phyloP scores from a whole-genome alignment of 2,113 vertebrate species.

The Dipodomys merriami region DNA sequence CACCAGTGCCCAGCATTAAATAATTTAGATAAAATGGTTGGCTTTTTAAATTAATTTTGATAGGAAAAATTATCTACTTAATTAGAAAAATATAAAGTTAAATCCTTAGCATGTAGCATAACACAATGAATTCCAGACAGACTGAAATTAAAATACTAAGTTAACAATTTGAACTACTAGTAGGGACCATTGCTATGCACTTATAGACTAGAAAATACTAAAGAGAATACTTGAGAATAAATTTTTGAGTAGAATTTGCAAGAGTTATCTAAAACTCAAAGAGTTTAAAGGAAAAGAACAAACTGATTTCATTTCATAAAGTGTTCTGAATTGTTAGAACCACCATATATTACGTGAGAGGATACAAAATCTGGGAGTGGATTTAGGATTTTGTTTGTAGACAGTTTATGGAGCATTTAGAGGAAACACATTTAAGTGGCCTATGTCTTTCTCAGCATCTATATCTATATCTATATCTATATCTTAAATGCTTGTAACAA shows the following conservation, averaged over 20 bases:
- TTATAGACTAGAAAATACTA: too few species aligned
- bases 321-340: neutral
- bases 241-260: neutral
- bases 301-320: conserved; percentile 28
- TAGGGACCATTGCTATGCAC: too few species aligned
- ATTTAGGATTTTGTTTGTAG: neutral
- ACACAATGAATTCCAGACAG: conserved; percentile 5
- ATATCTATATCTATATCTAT: too few species aligned
- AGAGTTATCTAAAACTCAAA: conserved; percentile 6
- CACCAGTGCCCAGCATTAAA: neutral
- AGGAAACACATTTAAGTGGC: neutral
- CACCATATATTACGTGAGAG: neutral
- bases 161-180: neutral
- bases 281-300: conserved; percentile 37
- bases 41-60: conserved; percentile 25
- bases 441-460: neutral
- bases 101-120: neutral
- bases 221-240: neutral
- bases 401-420: neutral
- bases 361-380: neutral
- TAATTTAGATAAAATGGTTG: conserved; percentile 23
- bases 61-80: neutral
- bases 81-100: conserved; percentile 31
- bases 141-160: conserved; percentile 24
- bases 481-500: neutral